Evolutionary conservation across 2,888 invertebrate species (phyloP).

Genomic region (Acheta domesticus): DNA sequence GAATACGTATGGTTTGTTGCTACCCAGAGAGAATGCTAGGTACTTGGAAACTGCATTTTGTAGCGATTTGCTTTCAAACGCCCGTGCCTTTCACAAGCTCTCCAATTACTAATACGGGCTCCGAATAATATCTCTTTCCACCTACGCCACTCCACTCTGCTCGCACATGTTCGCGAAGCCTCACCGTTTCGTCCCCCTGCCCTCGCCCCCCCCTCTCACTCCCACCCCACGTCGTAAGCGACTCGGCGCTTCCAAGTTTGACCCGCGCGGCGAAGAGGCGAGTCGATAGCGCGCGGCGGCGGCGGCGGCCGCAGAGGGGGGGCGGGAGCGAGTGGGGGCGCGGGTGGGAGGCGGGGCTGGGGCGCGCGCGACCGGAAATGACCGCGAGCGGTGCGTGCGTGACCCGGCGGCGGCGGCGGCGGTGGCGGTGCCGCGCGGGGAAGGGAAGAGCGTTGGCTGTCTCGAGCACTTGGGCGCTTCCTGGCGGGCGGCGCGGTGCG

Average conservation of each 20-base stretch:
- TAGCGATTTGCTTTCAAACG: too few relatives aligned
- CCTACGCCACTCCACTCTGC: neutral
- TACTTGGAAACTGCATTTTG: too few relatives aligned
- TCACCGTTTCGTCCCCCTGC: too few relatives aligned
- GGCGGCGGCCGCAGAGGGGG: neutral
- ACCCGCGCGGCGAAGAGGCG: neutral
- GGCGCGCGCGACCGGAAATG: slow-evolving; percentile 23
- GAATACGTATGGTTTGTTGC: too few relatives aligned
- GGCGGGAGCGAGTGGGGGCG: neutral
- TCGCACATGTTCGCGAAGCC: neutral
- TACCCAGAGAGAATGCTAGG: too few relatives aligned
- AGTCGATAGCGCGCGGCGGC: neutral
- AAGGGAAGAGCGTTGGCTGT: neutral
- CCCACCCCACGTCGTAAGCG: too few relatives aligned
- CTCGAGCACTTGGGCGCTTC: neutral
- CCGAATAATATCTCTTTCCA: neutral
- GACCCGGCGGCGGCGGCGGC: neutral
- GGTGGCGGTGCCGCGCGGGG: too few relatives aligned
- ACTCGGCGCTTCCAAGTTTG: neutral
- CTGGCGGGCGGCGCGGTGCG: neutral
- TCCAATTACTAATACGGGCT: neutral
- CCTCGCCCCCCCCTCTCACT: too few relatives aligned
- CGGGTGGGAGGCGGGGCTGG: neutral
- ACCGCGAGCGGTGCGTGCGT: neutral
- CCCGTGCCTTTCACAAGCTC: too few relatives aligned